Evolutionary conservation across 2,888 invertebrate genomes (phyloP).

Genomic region (Hybos culiciformis): DNA sequence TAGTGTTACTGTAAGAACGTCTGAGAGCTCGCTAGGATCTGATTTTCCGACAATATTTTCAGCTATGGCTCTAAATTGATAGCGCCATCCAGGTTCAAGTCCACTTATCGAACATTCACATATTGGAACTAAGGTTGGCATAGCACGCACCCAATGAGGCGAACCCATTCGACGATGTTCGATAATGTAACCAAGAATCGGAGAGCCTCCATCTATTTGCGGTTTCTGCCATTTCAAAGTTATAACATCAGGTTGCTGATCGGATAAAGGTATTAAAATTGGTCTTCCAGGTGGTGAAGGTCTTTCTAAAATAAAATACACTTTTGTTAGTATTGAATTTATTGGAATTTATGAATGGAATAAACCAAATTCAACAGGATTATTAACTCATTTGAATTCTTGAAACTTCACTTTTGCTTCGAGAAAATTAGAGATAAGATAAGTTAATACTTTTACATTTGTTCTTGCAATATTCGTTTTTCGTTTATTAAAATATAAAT

Average conservation of each 20-base stretch:
- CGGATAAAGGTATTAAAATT: conserved; percentile 57
- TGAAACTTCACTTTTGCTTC: not conserved
- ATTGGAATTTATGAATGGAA: not conserved
- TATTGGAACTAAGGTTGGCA: conserved; percentile 53
- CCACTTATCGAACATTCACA: conserved; percentile 69
- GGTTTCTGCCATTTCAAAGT: conserved; percentile 73
- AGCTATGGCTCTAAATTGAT: conserved; percentile 84
- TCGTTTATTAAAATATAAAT: no score
- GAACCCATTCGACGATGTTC: conserved; percentile 65
- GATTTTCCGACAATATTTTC: conserved; percentile 82
- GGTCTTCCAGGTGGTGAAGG: conserved; percentile 74
- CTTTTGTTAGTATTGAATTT: not conserved
- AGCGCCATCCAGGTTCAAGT: conserved; percentile 72
- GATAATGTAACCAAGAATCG: conserved; percentile 69
- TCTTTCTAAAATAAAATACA: conserved; percentile 39
- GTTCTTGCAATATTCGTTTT: not conserved
- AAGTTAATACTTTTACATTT: not conserved
- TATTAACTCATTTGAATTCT: not conserved
- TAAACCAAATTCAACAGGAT: not conserved
- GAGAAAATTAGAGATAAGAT: not conserved
- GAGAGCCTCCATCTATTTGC: conserved; percentile 71
- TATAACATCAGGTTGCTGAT: conserved; percentile 66
- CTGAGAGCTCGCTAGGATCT: conserved; percentile 71
- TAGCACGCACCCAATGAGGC: conserved; percentile 69
- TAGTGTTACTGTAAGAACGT: conserved; percentile 67